Base-by-base conservation (phyloP, 2,888 invertebrate genomes). In the Amphipoea oculea region DNA sequence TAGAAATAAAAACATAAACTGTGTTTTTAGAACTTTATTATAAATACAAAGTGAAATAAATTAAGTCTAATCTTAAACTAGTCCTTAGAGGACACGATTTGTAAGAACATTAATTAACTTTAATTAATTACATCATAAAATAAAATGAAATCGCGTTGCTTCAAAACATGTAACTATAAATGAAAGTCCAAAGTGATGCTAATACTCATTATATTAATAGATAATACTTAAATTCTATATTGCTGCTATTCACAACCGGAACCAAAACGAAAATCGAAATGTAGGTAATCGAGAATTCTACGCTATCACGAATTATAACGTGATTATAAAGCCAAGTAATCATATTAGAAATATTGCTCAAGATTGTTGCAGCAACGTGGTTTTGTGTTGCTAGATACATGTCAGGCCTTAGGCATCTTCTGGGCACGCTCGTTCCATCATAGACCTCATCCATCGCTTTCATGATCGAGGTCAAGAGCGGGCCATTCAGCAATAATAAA, bases 221-320 rank as follows among this genome's bases (percentile, higher is more conserved):
- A 83, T 86, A 83, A 79, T 88, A 86, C 83, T 88, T 89, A 88
- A 78, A 68, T 73, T 73, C 80, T 91, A 91, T 89, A 92, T 91
- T 92, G 89, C 92, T 91, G 92, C 81, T 86, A 90, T 89, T 93
- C 93, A 93, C 93, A 93, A 93, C 93, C 93, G 86, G 89, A 90
- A 91, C 90, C 81, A 89, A 90, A 89, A 76, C 75, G 76, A 76
- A 74, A 84, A 77, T 83, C 57, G 62, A 78, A 88, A 71, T 82
- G 73, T 82, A 62, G 0, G 29, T 36, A 70, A 76, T 66, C 68
- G 65, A 81, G 54, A 73, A 83, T 82, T 75, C 76, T 83, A 84
- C 75, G 51, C 80, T 65, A 75, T 76, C 54, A 72, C 45, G 67
- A 83, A 66, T 54, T 73, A 72, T 36, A 63, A 36, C 11, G 51